These are phyloP conservation scores for Bubo blakistoni DNA, from an alignment of 2,113 vertebrate species.

Conservation along the genomic window DNA sequence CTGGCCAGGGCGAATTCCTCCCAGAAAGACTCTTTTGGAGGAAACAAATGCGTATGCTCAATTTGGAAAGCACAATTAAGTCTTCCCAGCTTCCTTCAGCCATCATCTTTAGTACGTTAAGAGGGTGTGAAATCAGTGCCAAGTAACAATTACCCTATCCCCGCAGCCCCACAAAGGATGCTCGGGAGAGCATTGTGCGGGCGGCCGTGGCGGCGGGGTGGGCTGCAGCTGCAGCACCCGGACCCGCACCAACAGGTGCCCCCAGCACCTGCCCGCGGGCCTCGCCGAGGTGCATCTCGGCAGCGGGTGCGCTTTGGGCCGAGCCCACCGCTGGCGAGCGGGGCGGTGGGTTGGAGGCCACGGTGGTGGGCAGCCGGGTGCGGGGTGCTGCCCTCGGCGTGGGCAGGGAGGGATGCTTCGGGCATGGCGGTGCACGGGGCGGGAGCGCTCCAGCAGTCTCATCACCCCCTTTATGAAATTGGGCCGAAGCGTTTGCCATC, in stretches of 20 bases:
- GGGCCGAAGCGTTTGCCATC: rapidly evolving
- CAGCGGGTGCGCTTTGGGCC: neutral
- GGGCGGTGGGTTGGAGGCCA: neutral
- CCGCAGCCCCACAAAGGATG: conserved; percentile 70
- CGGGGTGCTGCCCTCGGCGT: neutral
- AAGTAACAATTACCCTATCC: conserved; percentile 65
- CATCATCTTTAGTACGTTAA: conserved; percentile 57
- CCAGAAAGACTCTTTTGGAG: conserved; percentile 57
- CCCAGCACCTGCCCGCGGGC: conserved; percentile 64
- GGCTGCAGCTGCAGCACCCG: conserved; percentile 59
- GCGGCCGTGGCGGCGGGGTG: neutral
- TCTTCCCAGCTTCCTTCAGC: conserved; percentile 58
- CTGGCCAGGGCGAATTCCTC: conserved; percentile 47
- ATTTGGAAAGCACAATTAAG: conserved; percentile 69
- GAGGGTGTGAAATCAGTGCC: conserved; percentile 80
- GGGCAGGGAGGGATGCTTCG: neutral
- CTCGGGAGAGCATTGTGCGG: conserved; percentile 65
- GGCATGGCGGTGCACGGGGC: rapidly evolving
- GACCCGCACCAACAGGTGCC: conserved; percentile 72
- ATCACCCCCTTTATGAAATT: rapidly evolving
- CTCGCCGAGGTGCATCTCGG: neutral
- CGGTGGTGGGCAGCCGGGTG: rapidly evolving
- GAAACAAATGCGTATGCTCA: conserved; percentile 59
- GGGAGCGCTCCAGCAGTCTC: rapidly evolving
- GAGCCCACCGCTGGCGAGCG: neutral